Evolutionary conservation across 2,113 vertebrate genomes (phyloP).

Genomic region (Pituophis catenifer): DNA sequence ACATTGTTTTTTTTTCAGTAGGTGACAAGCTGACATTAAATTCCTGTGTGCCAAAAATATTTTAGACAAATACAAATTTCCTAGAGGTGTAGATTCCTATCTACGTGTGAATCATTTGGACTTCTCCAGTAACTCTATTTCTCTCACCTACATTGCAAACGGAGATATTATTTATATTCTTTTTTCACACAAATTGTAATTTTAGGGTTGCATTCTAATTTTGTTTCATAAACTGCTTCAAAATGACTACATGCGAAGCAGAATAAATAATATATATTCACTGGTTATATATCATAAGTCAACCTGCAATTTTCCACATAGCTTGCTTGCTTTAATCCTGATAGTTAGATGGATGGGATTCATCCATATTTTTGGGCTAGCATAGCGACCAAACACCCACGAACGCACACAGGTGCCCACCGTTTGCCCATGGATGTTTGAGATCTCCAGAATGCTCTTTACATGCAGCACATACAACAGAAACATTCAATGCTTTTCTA

Average conservation of each 20-base stretch:
- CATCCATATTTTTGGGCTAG: background rate
- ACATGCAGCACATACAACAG: too few relatives aligned
- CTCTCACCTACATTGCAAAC: background rate
- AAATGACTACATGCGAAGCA: background rate
- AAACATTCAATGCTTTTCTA: background rate
- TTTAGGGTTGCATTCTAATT: background rate
- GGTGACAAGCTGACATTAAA: background rate
- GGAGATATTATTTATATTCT: background rate
- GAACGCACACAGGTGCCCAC: background rate
- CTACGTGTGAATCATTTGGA: background rate
- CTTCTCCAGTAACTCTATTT: background rate
- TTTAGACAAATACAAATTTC: background rate
- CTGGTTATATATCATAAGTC: background rate
- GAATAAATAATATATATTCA: background rate
- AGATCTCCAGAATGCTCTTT: too few relatives aligned
- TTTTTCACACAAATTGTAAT: background rate
- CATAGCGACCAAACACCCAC: background rate
- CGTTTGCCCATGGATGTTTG: too few relatives aligned
- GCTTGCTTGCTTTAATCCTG: background rate
- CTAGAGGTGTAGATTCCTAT: background rate
- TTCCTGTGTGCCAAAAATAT: background rate
- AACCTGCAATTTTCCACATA: background rate
- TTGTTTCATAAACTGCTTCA: background rate
- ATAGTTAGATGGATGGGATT: background rate
- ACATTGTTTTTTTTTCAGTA: background rate